A percentile compares a stretch with the other conserved stretches of the same genome.
These are phyloP conservation scores for Lymantria monacha DNA, from an alignment of 2,888 invertebrate species.

Conservation along the genomic window DNA sequence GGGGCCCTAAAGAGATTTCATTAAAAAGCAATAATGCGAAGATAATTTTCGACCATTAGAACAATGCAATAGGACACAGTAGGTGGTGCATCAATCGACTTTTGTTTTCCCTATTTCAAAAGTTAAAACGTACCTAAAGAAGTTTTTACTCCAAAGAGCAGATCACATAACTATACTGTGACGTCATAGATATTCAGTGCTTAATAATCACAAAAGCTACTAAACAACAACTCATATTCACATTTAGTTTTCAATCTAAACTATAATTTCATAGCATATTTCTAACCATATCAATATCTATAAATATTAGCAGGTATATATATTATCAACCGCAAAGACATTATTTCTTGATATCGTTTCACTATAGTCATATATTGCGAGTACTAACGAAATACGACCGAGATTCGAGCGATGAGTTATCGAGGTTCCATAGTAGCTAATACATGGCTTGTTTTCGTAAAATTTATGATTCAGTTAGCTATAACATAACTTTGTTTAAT, in stretches of 20 bases:
- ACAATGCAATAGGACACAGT: too few relatives aligned
- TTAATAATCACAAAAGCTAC: too few relatives aligned
- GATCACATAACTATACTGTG: too few relatives aligned
- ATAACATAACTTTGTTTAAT: too few relatives aligned
- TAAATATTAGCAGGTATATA: slow-evolving; percentile 8
- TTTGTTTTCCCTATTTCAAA: too few relatives aligned
- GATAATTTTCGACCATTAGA: too few relatives aligned
- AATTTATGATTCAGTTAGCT: slow-evolving; percentile 32
- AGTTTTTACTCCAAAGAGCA: too few relatives aligned
- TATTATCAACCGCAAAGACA: not conserved
- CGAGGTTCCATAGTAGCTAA: slow-evolving; percentile 30
- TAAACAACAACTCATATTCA: not conserved
- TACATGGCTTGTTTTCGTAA: slow-evolving; percentile 17
- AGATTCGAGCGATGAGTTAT: slow-evolving; percentile 10
- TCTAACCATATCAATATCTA: slow-evolving; percentile 13
- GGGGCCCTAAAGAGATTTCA: too few relatives aligned
- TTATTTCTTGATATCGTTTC: slow-evolving; percentile 1
- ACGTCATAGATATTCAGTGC: too few relatives aligned
- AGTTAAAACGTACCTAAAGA: too few relatives aligned
- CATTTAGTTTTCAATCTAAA: not conserved
- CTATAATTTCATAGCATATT: not conserved
- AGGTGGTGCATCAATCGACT: too few relatives aligned
- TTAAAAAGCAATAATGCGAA: too few relatives aligned
- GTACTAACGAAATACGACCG: not conserved
- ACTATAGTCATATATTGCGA: not conserved